Evolutionary conservation across 2,113 vertebrate genomes (phyloP).

Genomic region (Strix uralensis): DNA sequence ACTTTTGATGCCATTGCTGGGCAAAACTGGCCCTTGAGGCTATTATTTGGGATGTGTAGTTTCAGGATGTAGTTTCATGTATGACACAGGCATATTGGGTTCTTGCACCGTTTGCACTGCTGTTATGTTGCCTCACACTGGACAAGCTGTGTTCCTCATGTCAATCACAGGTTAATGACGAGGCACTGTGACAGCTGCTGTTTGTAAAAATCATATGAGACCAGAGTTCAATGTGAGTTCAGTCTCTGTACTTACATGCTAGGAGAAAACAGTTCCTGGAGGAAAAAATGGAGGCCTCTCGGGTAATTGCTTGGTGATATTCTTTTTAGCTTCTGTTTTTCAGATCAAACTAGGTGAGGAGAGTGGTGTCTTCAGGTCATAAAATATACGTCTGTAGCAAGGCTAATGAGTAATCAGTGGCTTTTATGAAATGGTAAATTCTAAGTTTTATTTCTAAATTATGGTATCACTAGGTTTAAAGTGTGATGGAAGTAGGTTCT

Average conservation of each 20-base stretch:
- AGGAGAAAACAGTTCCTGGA: background rate
- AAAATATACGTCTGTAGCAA: background rate
- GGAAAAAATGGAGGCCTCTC: background rate
- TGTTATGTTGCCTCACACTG: fast-evolving
- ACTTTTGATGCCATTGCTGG: background rate
- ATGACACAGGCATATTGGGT: fast-evolving
- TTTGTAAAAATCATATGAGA: background rate
- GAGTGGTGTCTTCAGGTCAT: background rate
- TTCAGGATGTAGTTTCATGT: background rate
- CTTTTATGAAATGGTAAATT: background rate
- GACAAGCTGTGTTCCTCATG: background rate
- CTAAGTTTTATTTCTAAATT: background rate
- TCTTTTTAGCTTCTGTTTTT: background rate
- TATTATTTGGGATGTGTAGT: background rate
- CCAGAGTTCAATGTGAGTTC: background rate
- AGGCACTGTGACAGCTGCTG: background rate
- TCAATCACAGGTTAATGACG: fast-evolving
- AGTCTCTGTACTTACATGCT: background rate
- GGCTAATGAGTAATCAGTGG: background rate
- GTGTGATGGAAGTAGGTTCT: background rate
- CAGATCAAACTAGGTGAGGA: background rate
- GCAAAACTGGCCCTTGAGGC: background rate
- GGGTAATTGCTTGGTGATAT: background rate
- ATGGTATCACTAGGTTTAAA: background rate
- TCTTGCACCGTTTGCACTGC: background rate